phyloP scores from a whole-genome alignment of 2,113 vertebrate genomes.

The Hemichromis elongatus region DNA sequence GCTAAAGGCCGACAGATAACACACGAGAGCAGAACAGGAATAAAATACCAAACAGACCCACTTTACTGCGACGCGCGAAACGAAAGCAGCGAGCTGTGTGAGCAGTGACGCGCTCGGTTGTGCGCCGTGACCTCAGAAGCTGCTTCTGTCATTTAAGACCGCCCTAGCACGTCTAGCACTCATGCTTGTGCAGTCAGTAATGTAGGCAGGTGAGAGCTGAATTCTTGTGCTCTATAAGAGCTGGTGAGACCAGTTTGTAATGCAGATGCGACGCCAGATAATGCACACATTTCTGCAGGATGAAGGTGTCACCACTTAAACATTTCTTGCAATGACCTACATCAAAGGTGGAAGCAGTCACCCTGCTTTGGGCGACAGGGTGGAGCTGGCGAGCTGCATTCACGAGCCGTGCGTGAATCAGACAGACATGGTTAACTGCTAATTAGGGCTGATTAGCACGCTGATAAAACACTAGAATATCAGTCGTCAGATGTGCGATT shows the following conservation, averaged over 20 bases:
- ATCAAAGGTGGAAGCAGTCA: neutral
- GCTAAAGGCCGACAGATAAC: accelerated
- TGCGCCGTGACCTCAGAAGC: neutral
- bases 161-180: too few relatives aligned
- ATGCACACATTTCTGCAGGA: neutral
- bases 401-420: neutral
- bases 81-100: neutral
- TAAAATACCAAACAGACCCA: neutral
- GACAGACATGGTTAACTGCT: accelerated
- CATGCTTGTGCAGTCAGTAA: neutral
- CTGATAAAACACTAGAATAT: accelerated
- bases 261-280: neutral
- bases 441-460: neutral
- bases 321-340: neutral
- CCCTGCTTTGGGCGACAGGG: neutral
- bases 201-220: accelerated
- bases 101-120: neutral
- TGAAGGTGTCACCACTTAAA: neutral
- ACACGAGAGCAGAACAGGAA: neutral
- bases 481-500: accelerated
- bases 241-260: neutral
- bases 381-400: neutral
- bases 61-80: neutral
- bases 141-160: neutral
- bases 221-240: neutral